These are phyloP conservation scores for Typhlomys cinereus DNA, from an alignment of 2,113 vertebrate species.

Conservation along the genomic window DNA sequence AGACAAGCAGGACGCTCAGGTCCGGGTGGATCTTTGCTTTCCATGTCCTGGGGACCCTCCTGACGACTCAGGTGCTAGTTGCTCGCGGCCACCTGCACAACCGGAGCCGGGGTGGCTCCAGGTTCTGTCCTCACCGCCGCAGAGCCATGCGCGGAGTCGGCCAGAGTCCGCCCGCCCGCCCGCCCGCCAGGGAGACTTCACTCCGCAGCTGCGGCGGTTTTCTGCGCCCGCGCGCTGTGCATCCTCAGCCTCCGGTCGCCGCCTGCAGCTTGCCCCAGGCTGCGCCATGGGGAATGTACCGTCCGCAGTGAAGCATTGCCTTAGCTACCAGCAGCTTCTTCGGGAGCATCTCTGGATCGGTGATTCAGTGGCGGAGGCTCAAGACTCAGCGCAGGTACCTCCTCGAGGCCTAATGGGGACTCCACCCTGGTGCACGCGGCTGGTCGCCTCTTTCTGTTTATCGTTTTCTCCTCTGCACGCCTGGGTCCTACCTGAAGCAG, in stretches of 20 bases:
- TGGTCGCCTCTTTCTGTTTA: neutral
- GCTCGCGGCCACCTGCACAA: neutral
- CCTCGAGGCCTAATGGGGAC: neutral
- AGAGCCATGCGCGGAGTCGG: neutral
- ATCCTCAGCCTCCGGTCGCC: neutral
- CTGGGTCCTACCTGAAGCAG: neutral
- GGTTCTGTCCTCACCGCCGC: constrained; percentile 36
- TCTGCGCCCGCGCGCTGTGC: neutral
- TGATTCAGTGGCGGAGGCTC: constrained; percentile 79
- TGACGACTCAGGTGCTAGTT: neutral
- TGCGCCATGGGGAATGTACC: constrained; percentile 91
- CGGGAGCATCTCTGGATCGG: constrained; percentile 90
- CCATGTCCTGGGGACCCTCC: too few relatives aligned
- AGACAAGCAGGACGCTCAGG: too few relatives aligned
- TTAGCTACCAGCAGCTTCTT: constrained; percentile 91
- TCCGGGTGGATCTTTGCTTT: too few relatives aligned
- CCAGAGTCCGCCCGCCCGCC: neutral
- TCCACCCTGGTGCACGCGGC: neutral
- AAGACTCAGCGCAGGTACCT: constrained; percentile 79
- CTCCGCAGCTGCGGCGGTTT: neutral
- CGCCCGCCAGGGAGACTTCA: neutral
- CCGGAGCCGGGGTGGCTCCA: too few relatives aligned
- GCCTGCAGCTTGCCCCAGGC: neutral
- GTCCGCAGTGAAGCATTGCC: constrained; percentile 91
- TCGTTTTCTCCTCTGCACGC: neutral